Evolutionary conservation across 2,113 vertebrate species (phyloP).

Genomic region (Daubentonia madagascariensis): DNA sequence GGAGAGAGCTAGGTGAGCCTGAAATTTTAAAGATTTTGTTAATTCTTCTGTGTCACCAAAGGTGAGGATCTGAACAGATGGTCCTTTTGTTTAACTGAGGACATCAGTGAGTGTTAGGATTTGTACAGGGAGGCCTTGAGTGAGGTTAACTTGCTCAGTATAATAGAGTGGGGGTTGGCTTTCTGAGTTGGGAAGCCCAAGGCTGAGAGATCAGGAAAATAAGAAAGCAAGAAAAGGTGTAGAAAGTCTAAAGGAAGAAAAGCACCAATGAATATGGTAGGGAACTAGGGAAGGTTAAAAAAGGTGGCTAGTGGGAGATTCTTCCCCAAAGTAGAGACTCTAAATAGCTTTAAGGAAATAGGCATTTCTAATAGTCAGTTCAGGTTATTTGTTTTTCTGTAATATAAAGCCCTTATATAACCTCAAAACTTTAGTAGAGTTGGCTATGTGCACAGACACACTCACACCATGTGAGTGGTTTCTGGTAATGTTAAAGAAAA

Average conservation of each 20-base stretch:
- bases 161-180: neutral
- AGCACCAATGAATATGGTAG: rapidly evolving
- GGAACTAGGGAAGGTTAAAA: neutral
- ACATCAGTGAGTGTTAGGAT: neutral
- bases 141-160: neutral
- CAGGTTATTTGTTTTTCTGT: neutral
- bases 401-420: neutral
- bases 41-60: neutral
- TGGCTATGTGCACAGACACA: neutral
- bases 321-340: rapidly evolving
- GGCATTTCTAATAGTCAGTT: neutral
- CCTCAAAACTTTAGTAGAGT: neutral
- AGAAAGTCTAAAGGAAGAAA: neutral
- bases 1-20: neutral
- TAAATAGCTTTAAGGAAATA: neutral
- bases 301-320: neutral
- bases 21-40: neutral
- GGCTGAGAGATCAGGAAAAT: neutral
- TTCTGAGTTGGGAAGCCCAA: neutral
- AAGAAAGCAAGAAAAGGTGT: neutral
- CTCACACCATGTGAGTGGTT: neutral
- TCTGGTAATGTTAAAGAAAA: neutral
- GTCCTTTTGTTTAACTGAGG: neutral
- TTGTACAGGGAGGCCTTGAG: neutral
- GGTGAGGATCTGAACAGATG: neutral